phyloP scores from a whole-genome alignment of 2,113 vertebrate species.

The Heptranchias perlo region DNA sequence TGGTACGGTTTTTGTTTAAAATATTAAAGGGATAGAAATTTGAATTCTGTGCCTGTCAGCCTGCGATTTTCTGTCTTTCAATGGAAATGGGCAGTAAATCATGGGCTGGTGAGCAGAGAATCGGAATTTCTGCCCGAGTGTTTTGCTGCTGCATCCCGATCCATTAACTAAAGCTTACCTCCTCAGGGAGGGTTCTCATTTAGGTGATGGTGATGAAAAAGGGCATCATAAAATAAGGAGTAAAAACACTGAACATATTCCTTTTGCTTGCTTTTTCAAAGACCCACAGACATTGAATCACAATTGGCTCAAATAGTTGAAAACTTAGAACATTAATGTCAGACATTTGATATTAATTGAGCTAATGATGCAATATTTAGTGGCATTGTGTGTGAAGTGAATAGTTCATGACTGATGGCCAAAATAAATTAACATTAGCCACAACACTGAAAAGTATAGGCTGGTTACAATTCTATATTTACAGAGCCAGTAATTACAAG shows the following conservation, averaged over 20 bases:
- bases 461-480: background rate
- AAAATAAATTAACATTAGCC: background rate
- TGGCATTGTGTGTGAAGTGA: background rate
- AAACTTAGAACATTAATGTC: background rate
- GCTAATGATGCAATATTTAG: background rate
- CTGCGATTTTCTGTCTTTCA: background rate
- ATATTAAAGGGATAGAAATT: too few species aligned
- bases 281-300: background rate
- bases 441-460: background rate
- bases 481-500: too few species aligned
- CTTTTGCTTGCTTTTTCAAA: background rate
- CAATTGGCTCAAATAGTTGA: conserved; percentile 40
- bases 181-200: background rate
- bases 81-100: background rate
- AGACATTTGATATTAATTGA: background rate
- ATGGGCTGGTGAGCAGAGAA: background rate
- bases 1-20: background rate
- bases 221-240: background rate
- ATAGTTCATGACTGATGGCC: background rate
- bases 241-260: conserved; percentile 6
- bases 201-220: background rate
- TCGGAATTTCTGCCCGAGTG: background rate
- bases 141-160: background rate
- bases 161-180: background rate
- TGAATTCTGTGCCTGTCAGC: background rate